Base-by-base conservation (phyloP, 2,888 invertebrate genomes). In the Chouioia cunea region DNA sequence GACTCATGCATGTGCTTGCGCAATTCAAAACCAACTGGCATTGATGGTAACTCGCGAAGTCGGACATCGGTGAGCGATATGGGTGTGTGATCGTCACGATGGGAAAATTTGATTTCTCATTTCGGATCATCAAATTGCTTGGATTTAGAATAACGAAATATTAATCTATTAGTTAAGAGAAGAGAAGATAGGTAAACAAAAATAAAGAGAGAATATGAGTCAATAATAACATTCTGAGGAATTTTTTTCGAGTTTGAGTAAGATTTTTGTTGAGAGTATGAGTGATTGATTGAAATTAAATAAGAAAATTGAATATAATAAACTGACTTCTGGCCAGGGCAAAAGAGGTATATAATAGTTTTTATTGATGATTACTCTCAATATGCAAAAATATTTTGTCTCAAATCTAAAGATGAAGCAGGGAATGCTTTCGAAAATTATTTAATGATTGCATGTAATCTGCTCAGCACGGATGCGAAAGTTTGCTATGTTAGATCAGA, bases 401-500 rank as follows among this genome's bases (percentile, higher is more conserved):
- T 54, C 1, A 46, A 64, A 12, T 4, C n/a, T 4, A 64, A 64
- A 22, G 46, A 27, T 64, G 23, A 65, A 56, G 47, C 75, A 48
- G 74, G 69, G 15, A 50, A 64, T 12, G 64, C 60, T 56, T 70
- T 76, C 64, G 74, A 74, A 68, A 71, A 27, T 4, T 77, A 64
- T 46, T 27, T 76, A 20, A 67, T 18, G n/a, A 58, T 67, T 16
- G 47, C 71, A 18, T 65, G 75, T 63, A 77, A 76, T 63, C 16
- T 73, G 2, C 16, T 62, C 14, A 54, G 63, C 16, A 47, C 4
- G 56, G 47, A 69, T 57, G 64, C 43, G 22, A 76, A 75, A 62
- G 70, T 75, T 14, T 77, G 74, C 63, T 76, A 75, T 62, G 57
- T 76, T 36, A 59, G 73, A 52, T 66, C 76, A 4, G 77, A 77